phyloP scores from a whole-genome alignment of 2,888 invertebrate species.

The Ommatoiulus sabulosus region DNA sequence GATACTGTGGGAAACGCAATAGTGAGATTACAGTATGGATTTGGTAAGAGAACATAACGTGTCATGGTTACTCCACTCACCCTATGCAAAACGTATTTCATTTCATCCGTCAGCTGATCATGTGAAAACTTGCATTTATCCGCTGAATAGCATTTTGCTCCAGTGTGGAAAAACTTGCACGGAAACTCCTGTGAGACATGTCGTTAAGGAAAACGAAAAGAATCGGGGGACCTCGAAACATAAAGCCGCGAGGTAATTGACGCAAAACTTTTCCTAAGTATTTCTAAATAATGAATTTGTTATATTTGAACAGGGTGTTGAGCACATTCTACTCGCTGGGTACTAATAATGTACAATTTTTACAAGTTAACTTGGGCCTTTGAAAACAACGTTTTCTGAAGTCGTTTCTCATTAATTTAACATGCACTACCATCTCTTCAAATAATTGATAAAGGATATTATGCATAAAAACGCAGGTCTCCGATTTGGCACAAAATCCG shows the following conservation, averaged over 20 bases:
- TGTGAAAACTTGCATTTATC: constrained; percentile 96
- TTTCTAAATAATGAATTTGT: too few relatives aligned
- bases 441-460: constrained; percentile 67
- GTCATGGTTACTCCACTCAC: constrained; percentile 63
- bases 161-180: constrained; percentile 96
- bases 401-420: too few relatives aligned
- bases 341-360: too few relatives aligned
- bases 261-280: too few relatives aligned
- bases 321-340: too few relatives aligned
- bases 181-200: constrained; percentile 79
- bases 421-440: neutral
- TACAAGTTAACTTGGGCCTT: too few relatives aligned
- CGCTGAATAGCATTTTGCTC: constrained; percentile 79
- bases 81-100: constrained; percentile 73
- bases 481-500: constrained; percentile 95
- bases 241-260: too few relatives aligned
- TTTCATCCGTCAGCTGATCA: constrained; percentile 84
- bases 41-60: neutral
- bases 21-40: neutral
- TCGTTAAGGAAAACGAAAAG: constrained; percentile 46
- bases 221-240: too few relatives aligned
- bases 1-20: constrained; percentile 46
- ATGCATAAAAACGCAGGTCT: constrained; percentile 96
- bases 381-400: too few relatives aligned
- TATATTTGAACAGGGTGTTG: too few relatives aligned